A percentile compares a stretch with the other conserved stretches of the same genome.
phyloP scores from a whole-genome alignment of 2,113 vertebrate genomes.

The Nerophis lumbriciformis region DNA sequence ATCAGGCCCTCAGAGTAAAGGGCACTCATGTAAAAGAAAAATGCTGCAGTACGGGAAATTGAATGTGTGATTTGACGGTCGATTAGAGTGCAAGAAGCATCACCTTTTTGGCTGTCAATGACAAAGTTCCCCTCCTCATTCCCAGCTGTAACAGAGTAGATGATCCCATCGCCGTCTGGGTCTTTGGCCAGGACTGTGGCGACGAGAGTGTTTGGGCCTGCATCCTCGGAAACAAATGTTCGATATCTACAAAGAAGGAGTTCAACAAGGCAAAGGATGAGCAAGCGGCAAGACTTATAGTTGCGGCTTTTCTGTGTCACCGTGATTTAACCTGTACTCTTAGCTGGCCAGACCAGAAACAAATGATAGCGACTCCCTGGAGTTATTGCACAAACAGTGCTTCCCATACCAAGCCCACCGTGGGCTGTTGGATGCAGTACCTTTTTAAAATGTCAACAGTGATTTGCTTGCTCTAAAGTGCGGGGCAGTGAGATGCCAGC shows the following conservation, averaged over 20 bases:
- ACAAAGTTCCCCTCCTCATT: constrained; percentile 83
- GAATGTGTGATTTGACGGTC: constrained; percentile 43
- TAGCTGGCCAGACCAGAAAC: constrained; percentile 51
- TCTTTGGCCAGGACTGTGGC: constrained; percentile 86
- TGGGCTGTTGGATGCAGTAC: constrained; percentile 60
- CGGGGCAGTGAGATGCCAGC: constrained; percentile 47
- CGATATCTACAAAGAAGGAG: constrained; percentile 74
- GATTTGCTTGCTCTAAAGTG: constrained; percentile 62
- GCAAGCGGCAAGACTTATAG: constrained; percentile 46
- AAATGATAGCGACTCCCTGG: constrained; percentile 59
- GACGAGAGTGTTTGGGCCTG: constrained; percentile 82
- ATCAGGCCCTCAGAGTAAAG: constrained; percentile 22
- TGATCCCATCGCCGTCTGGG: constrained; percentile 84
- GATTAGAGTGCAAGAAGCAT: constrained; percentile 46
- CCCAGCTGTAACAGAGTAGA: constrained; percentile 78
- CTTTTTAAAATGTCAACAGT: constrained; percentile 72
- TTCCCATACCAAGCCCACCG: constrained; percentile 47
- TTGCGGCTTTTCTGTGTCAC: constrained; percentile 52
- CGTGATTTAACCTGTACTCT: constrained; percentile 62
- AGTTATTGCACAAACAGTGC: constrained; percentile 63
- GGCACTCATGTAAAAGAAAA: constrained; percentile 17
- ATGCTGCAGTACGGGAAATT: constrained; percentile 27
- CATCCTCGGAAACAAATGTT: constrained; percentile 88
- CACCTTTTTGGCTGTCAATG: constrained; percentile 87
- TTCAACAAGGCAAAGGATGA: constrained; percentile 17